Base-by-base conservation (phyloP, 2,113 vertebrate genomes). In the Paedocypris sp. region DNA sequence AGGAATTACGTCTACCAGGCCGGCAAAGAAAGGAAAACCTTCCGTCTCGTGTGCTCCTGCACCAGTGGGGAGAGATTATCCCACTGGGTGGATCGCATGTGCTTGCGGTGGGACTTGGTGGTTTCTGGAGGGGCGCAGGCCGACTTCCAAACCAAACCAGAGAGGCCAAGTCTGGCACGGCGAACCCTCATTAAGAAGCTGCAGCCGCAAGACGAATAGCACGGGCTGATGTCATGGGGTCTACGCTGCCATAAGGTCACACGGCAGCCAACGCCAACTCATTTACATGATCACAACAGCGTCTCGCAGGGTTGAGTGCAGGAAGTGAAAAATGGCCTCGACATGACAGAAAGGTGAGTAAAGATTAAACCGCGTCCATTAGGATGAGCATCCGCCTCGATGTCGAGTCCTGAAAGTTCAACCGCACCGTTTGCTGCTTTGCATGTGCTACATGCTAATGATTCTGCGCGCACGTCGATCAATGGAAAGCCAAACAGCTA, bases 161-260 rank as follows among this genome's bases (percentile, higher is more conserved):
- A 61, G n/a, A 33, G 59, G 56, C 76, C 53, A 67, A 76, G 77
- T 83, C 76, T 83, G 81, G 77, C 61, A n/a, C 39, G 16, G 48
- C 22, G 16, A 36, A 20, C 20, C 4, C 48, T 70, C 68, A 70
- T 70, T 70, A 70, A 66, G 50, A 61, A 65, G 62, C 56, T 25
- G 57, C 28, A 39, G 42, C 62, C 53, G 28, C 20, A n/a, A 60
- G 53, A 64, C 47, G 26, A 64, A 69, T 31, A 25, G 54, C 26
- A 20, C 31, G 20, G 62, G 36, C 67, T 48, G 43, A 53, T 36
- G 59, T 65, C 68, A 70, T 51, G 51, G 62, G 62, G 68, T 61
- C 50, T 45, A 43, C 5, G 1, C 68, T 70, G 62, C 68, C 68
- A 66, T 70, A 70, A 66, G 68, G 68, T 70, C 50, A 70, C 29